A percentile compares a stretch with the other conserved stretches of the same genome.
Evolutionary conservation across 2,113 vertebrate genomes (phyloP).

Genomic region (Chaetura pelagica): DNA sequence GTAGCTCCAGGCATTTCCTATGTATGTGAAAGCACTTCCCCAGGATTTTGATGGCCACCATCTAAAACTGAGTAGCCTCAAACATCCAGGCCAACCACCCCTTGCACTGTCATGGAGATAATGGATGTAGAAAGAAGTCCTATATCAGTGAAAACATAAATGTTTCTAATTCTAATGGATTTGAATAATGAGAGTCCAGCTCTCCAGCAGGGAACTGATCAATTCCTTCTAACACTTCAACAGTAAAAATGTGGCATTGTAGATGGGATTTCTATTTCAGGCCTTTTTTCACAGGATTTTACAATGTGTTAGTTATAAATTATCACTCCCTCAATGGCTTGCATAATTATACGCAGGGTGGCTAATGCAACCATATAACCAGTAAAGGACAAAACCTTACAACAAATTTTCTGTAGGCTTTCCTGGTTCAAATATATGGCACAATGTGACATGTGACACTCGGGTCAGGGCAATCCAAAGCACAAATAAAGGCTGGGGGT

Average conservation of each 20-base stretch:
- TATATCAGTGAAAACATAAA: background rate
- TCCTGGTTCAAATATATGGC: background rate
- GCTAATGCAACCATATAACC: background rate
- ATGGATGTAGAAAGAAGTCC: background rate
- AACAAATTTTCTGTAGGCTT: background rate
- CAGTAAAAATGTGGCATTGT: background rate
- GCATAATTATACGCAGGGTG: background rate
- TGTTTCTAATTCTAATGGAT: background rate
- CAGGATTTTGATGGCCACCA: background rate
- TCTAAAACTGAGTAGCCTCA: background rate
- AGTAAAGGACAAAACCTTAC: background rate
- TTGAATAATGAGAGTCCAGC: background rate
- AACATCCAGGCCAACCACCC: background rate
- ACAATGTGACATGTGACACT: background rate
- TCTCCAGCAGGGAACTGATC: background rate
- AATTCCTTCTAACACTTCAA: background rate
- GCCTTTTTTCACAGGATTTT: background rate
- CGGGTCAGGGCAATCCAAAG: no score
- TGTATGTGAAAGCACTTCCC: background rate
- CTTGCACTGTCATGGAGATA: background rate
- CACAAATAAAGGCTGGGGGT: no score
- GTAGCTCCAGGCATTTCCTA: background rate
- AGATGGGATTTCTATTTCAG: background rate
- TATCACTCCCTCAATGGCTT: background rate
- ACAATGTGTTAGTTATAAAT: background rate